These are phyloP conservation scores for Argyrosomus japonicus DNA, from an alignment of 2,113 vertebrate species.

Conservation along the genomic window DNA sequence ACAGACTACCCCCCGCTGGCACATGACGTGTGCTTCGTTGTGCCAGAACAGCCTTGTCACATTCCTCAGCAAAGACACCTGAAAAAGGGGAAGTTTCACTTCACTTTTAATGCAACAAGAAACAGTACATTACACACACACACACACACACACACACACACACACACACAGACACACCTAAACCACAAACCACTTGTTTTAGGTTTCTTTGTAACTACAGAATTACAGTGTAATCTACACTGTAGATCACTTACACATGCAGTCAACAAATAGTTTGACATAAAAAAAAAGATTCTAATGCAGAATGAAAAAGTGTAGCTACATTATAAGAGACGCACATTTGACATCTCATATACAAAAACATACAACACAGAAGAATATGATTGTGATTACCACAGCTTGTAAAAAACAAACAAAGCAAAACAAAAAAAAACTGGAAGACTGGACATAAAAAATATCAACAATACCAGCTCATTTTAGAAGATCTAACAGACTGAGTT, in stretches of 20 bases:
- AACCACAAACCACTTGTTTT: background rate
- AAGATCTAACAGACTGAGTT: background rate
- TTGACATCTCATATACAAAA: background rate
- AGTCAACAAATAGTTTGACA: background rate
- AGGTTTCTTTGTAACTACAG: background rate
- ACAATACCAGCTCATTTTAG: background rate
- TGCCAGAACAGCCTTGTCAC: slow-evolving; percentile 15
- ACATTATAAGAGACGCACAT: background rate
- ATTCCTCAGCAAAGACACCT: slow-evolving; percentile 61
- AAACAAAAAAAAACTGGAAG: too few relatives aligned
- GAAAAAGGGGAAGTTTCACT: background rate
- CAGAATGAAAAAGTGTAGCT: background rate
- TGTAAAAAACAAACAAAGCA: background rate
- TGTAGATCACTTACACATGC: background rate
- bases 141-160: background rate
- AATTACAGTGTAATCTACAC: too few relatives aligned
- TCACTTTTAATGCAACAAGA: background rate
- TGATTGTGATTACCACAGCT: background rate
- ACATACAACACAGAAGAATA: background rate
- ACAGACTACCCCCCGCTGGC: slow-evolving; percentile 56
- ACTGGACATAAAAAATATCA: background rate
- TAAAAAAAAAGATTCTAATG: background rate
- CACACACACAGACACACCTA: background rate
- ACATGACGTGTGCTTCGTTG: slow-evolving; percentile 21
- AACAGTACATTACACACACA: background rate